Evolutionary conservation across 2,113 vertebrate species (phyloP), one percentile per base, ranked within the genome.

Genomic region (Pedetes capensis): DNA sequence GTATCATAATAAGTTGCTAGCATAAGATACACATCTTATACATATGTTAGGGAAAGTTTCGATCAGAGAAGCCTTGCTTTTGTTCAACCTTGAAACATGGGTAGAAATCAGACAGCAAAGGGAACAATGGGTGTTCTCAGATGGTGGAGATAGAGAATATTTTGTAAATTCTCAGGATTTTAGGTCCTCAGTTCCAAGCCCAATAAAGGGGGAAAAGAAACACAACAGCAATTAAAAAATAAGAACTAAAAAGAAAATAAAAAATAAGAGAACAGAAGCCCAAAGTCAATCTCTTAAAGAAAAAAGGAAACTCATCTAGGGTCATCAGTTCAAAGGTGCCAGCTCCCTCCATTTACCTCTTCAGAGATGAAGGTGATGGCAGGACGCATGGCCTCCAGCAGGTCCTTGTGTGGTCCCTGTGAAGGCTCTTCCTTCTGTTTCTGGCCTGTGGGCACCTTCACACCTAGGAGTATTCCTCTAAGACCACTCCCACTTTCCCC

Each of bases 61-160:
- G 9, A 71, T 72, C 49, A 84, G 32, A 89, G 53, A 16, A 76
- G 14, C 1, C 4, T 71, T 78, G 17, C 9, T 86, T 90, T 47
- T 39, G 32, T 85, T 86, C 11, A 90, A 12, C 82, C 23, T 93
- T 83, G 44, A 95, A 96, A 88, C 8, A 53, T 84, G 63, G 68
- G 18, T 51, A 71, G 57, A 75, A 89, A 57, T 83, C 51, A 84
- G 44, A 37, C 3, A 69, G 51, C 72, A 27, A 83, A 87, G 6
- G 25, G n/a, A 86, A 69, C 86, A 89, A 96, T 55, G 6, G 8
- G 17, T 63, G 4, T 57, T 89, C 22, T 7, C 74, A 91, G 53
- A 37, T 12, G 55, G 5, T 39, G 22, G 5, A 17, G 12, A 39
- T 27, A 63, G 12, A 44, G 66, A 57, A 13, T 20, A n/a, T 29